Evolutionary conservation across 1,140 invertebrate species (phyloP), one percentile per base, ranked within the genome.

Genomic region (Drosophila jambulina): DNA sequence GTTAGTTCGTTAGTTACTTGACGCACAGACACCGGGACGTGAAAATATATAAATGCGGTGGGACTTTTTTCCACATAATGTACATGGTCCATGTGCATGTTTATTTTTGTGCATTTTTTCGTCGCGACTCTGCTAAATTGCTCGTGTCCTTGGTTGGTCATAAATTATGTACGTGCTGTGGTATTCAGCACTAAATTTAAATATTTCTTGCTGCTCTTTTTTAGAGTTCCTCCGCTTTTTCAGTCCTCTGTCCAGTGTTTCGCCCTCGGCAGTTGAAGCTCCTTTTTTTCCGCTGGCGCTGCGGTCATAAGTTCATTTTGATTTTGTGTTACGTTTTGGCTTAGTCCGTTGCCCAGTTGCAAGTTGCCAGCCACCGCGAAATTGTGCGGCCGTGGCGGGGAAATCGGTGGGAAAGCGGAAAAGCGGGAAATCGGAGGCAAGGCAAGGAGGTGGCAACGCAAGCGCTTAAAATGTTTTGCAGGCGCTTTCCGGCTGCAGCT

Each of bases 141-240:
- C 85, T 90, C 85, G 85, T 90, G 85, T 90, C 85, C 85, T 90
- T 90, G 85, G 85, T 90, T 69, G 85, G 85, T 82, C 85, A 90
- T 90, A 90, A 90, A 90, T 90, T 90, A 90, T 90, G 85, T 90
- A 90, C 85, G 85, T 90, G 85, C 85, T 90, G 85, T 79, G 85
- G 85, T 90, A 90, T 90, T 90, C 85, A 84, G 85, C 85, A 90
- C 85, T 90, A 90, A 90, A 90, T 90, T 90, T 90, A 90, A 90
- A 90, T 90, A 90, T 90, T 79, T 70, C 58, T 72, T 59, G 42
- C 62, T 45, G 25, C 40, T 76, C 40, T 80, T 74, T 78, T 67
- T 63, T 32, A 36, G 48, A 67, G 67, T 75, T 51, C 45, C 58
- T 62, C 17, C 67, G 17, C 40, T 62, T 58, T 70, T 62, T 36